Base-by-base conservation (phyloP, 2,797 vertebrate species). In the Megalops cyprinoides region DNA sequence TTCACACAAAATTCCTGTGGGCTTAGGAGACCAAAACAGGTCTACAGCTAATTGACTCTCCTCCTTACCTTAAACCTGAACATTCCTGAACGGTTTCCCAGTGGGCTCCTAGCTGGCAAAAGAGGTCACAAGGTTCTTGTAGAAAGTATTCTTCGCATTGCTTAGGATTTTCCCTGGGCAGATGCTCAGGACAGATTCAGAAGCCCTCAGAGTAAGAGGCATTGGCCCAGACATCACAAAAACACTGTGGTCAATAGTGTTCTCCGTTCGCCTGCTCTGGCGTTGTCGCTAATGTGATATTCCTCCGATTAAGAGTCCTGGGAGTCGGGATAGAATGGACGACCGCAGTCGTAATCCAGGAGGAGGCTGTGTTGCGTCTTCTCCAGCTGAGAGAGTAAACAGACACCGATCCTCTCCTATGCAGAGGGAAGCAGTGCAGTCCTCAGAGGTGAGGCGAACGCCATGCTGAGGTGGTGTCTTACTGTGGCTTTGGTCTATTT, bases 21-120 rank as follows among this genome's bases (percentile, higher is more conserved):
- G 69, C 46, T n/a, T 48, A 5, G n/a, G 73, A 51, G 18, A 18
- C 48, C 28, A 75, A 71, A 71, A 31, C 67, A 71, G 8, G 37
- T 42, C 67, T 8, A 71, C 7, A 18, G 39, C 15, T 34, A 28
- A 10, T 39, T 46, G 44, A 28, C 44, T 48, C 44, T 12, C 4
- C 25, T 34, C 9, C 74, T 75, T 51, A 75, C 48, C 74, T 75
- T 75, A 51, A 49, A 75, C 48, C 74, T 53, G n/a, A 75, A 75
- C 74, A 75, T 75, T 34, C 28, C 18, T 28, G 74, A 53, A 20
- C 2, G 60, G 20, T n/a, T 71, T 23, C 39, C 14, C 39, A 42
- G 67, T 20, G 20, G 37, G 1, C 1, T n/a, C 20, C 4, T 44
- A 75, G n/a, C 14, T 4, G 15, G 46, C 25, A 31, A 15, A 23